phyloP scores from a whole-genome alignment of 2,797 vertebrate species.

The Rhyacichthys aspro region DNA sequence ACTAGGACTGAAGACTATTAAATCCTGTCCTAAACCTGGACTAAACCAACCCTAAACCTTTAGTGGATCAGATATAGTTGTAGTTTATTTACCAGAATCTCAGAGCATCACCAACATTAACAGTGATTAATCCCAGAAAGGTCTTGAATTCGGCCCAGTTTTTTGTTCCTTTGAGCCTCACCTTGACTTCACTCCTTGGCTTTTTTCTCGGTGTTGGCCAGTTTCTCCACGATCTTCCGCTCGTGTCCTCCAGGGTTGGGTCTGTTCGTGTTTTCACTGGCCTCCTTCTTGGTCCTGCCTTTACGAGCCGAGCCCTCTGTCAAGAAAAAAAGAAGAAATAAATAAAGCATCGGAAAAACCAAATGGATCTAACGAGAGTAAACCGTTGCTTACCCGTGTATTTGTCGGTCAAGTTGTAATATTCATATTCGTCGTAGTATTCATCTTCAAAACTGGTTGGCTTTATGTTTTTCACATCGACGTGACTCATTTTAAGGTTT shows the following conservation, averaged over 20 bases:
- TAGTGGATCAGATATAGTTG: too few relatives aligned
- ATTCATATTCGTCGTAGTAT: slow-evolving; percentile 85
- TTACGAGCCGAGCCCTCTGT: slow-evolving; percentile 81
- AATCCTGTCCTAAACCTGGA: too few relatives aligned
- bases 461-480: slow-evolving; percentile 81
- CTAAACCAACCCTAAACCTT: too few relatives aligned
- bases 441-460: slow-evolving; percentile 78
- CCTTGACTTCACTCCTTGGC: slow-evolving; percentile 72
- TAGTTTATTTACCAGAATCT: too few relatives aligned
- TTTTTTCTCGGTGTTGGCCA: slow-evolving; percentile 85
- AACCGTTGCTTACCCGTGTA: slow-evolving; percentile 72
- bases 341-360: background rate
- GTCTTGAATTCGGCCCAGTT: background rate
- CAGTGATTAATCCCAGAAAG: too few relatives aligned
- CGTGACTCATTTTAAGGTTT: slow-evolving; percentile 73
- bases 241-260: slow-evolving; percentile 85
- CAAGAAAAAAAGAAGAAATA: background rate
- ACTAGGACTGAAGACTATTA: too few relatives aligned
- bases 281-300: slow-evolving; percentile 88
- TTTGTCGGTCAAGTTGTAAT: slow-evolving; percentile 84
- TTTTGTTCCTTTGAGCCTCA: background rate
- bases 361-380: too few relatives aligned
- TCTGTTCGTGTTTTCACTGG: slow-evolving; percentile 86
- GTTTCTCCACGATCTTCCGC: slow-evolving; percentile 85
- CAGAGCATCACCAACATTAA: too few relatives aligned